Base-by-base conservation (phyloP, 2,888 invertebrate genomes). In the Idaea aversata region DNA sequence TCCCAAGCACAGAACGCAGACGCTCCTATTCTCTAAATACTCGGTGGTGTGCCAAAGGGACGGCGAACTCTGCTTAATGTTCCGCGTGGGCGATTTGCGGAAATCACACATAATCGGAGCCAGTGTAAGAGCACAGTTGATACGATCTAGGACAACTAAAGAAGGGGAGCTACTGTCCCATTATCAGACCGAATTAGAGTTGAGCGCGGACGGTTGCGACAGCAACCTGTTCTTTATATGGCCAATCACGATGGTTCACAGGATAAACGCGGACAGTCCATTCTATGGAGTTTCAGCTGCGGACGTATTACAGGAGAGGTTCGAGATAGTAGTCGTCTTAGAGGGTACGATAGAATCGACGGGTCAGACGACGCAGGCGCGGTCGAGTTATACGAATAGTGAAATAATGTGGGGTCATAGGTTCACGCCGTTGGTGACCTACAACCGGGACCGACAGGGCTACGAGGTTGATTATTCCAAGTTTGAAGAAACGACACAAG, bases 61-160 rank as follows among this genome's bases (percentile, higher is more conserved):
- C 81, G 96, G 97, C 4, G 94, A 95, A 71, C 90, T 97, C 59
- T 96, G 97, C 80, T 93, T 98, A 65, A 96, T 98, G 95, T 97
- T 98, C 87, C 94, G 98, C 59, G 97, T 98, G 3, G 98, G 97
- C 25, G 98, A 98, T 86, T 96, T 98, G 95, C 93, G 97, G 76
- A 96, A 96, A 88, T 97, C 97, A 61, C 98, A 98, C 85, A 97
- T 98, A 72, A 98, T 98, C 67, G 97, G 97, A 70, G 97, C 98
- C 3, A 96, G 95, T 78, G 96, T 98, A 61, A 90, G 97, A 80
- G 97, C 98, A 25, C 96, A 97, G 84, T 90, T 98, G 72, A 97
- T 98, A 70, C 94, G 96, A 79, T 95, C 96, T 63, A 95, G 96
- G 78, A 95, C 96, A 63, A 98, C 98, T 7, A 95, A 96, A 83